Base-by-base conservation (phyloP, 2,113 vertebrate genomes). In the Halcyon senegalensis region DNA sequence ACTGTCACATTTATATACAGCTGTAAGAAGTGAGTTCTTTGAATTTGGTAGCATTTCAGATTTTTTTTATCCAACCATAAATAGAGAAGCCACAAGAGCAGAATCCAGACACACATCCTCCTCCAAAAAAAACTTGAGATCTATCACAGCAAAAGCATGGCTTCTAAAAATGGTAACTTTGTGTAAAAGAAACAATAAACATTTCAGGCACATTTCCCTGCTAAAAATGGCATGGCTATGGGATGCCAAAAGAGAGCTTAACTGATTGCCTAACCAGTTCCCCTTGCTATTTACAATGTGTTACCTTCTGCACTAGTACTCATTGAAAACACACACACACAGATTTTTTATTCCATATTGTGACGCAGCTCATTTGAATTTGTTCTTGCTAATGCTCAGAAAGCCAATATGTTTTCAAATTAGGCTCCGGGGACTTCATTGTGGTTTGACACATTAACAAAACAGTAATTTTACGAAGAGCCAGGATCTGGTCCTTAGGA, bases 321-420 rank as follows among this genome's bases (percentile, higher is more conserved):
- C 39, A 31, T 0, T 69, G 44, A 41, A 89, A 91, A 27, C 7
- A 7, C 1, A 3, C 1, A 3, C 56, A 67, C 41, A 56, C 19
- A 50, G 73, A 72, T 80, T 90, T 90, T 93, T 90, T 59, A 35
- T 87, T 92, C 55, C 43, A 55, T 1, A 41, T 41, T 21, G 76
- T 68, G 89, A 75, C 81, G 80, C 59, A 76, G 69, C 37, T 89
- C 43, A 85, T 97, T 89, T 84, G 60, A 96, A 72, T 58, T 84
- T 84, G 28, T 39, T 95, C 58, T 84, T 12, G 12, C 67, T n/a
- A 21, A 53, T 0, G 3, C 46, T 80, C 60, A 35, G 63, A 76
- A 93, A 96, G 15, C 55, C 79, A 72, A 95, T 62, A 20, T 0
- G 0, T 91, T 89, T 94, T 85, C 88, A 94, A 56, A 92, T 44